phyloP scores from a whole-genome alignment of 2,888 invertebrate species.

The Enchytraeus crypticus region DNA sequence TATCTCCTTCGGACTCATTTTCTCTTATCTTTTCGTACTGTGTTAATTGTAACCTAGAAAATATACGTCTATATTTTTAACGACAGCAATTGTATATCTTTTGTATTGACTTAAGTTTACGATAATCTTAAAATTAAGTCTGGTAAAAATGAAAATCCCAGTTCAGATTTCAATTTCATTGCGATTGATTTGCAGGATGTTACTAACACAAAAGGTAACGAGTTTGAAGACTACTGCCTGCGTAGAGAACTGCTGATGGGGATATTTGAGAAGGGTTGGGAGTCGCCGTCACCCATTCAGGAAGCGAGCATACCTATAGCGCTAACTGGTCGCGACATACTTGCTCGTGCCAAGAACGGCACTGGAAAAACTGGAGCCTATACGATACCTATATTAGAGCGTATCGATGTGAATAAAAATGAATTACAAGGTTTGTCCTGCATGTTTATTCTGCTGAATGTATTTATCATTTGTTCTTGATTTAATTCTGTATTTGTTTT shows the following conservation, averaged over 20 bases:
- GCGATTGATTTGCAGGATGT: constrained; percentile 68
- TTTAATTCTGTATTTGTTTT: too few relatives aligned
- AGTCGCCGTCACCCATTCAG: constrained; percentile 98
- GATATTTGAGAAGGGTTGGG: constrained; percentile 99
- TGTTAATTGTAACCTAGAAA: background rate
- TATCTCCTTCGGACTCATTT: background rate
- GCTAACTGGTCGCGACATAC: constrained; percentile 89
- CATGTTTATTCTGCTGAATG: background rate
- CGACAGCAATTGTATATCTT: background rate
- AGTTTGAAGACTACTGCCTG: constrained; percentile 98
- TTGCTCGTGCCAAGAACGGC: constrained; percentile 98
- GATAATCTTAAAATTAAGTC: background rate
- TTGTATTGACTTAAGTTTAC: background rate
- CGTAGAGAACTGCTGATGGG: constrained; percentile 96
- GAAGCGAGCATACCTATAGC: constrained; percentile 90
- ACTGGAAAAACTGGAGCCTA: constrained; percentile 99
- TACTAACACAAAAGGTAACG: constrained; percentile 95
- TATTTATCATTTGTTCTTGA: too few relatives aligned
- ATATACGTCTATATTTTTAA: background rate
- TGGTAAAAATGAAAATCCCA: background rate
- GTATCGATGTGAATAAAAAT: constrained; percentile 68
- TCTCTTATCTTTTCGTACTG: background rate
- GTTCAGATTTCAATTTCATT: background rate
- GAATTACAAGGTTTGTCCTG: constrained; percentile 67
- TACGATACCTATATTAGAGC: constrained; percentile 94